These are phyloP conservation scores for Odontomyia ornata DNA, from an alignment of 2,888 invertebrate genomes.

Conservation along the genomic window DNA sequence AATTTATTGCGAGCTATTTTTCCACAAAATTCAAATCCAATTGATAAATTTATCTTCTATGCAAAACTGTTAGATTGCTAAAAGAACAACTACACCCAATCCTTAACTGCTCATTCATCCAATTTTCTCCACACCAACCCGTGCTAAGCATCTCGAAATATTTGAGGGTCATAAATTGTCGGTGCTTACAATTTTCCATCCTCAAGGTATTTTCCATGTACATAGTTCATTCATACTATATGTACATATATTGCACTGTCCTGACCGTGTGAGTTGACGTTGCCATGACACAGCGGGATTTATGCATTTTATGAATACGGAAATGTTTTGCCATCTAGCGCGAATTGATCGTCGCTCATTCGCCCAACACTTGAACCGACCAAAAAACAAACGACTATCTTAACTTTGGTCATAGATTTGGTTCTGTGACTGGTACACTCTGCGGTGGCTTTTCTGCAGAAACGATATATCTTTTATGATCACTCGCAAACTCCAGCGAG, in stretches of 20 bases:
- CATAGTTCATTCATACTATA: no score
- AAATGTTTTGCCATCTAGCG: constrained; percentile 34
- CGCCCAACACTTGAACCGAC: background rate
- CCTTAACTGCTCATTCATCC: background rate
- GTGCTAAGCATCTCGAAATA: constrained; percentile 1
- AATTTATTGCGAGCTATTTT: no score
- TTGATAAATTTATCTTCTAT: background rate
- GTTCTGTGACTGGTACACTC: background rate
- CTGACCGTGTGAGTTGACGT: constrained; percentile 35
- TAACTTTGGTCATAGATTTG: background rate
- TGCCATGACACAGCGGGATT: constrained; percentile 42
- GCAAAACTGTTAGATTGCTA: background rate
- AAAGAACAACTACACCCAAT: background rate
- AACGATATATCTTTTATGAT: constrained; percentile 24
- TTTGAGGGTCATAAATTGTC: constrained; percentile 37
- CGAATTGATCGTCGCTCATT: no score
- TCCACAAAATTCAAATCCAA: no score
- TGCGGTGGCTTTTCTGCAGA: background rate
- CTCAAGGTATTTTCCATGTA: constrained; percentile 17
- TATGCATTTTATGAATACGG: constrained; percentile 45
- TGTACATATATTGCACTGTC: background rate
- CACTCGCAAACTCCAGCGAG: background rate
- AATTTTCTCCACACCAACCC: background rate
- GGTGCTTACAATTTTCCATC: constrained; percentile 2
- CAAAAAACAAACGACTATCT: background rate